These are phyloP conservation scores for Mormyrus iriodes DNA, from an alignment of 2,113 vertebrate genomes.

Conservation along the genomic window DNA sequence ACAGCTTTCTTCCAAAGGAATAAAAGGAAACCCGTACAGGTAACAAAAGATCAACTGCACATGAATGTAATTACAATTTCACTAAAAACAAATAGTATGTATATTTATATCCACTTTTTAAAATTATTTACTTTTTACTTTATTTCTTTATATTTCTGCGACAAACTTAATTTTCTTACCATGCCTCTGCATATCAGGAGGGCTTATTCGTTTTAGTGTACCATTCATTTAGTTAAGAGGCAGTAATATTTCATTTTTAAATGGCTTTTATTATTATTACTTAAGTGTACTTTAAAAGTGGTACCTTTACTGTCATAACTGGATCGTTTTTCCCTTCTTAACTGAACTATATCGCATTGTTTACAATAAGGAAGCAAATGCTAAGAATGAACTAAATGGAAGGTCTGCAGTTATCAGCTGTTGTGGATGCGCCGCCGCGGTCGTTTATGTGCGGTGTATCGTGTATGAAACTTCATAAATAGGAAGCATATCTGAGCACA, in stretches of 20 bases:
- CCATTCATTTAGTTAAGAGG: background rate
- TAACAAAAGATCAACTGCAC: slow-evolving; percentile 35
- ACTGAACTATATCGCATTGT: background rate
- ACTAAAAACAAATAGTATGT: background rate
- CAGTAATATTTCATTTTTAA: background rate
- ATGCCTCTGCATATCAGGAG: background rate
- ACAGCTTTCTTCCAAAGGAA: slow-evolving; percentile 43
- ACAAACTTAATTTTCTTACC: background rate
- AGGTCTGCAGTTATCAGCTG: background rate
- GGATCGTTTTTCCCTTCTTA: background rate
- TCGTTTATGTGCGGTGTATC: background rate
- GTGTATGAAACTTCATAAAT: background rate
- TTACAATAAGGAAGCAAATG: background rate
- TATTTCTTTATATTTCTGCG: background rate
- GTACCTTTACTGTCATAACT: background rate
- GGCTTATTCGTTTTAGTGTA: background rate
- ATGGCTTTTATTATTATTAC: background rate
- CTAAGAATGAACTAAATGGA: background rate
- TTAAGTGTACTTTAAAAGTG: background rate
- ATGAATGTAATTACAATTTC: slow-evolving; percentile 2
- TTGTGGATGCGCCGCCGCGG: background rate
- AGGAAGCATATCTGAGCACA: background rate
- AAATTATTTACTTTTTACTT: background rate
- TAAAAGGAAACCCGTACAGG: slow-evolving; percentile 55
- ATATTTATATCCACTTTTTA: background rate